A percentile compares a stretch with the other conserved stretches of the same genome.
Evolutionary conservation across 2,888 invertebrate genomes (phyloP).

Genomic region (Therioaphis trifolii): DNA sequence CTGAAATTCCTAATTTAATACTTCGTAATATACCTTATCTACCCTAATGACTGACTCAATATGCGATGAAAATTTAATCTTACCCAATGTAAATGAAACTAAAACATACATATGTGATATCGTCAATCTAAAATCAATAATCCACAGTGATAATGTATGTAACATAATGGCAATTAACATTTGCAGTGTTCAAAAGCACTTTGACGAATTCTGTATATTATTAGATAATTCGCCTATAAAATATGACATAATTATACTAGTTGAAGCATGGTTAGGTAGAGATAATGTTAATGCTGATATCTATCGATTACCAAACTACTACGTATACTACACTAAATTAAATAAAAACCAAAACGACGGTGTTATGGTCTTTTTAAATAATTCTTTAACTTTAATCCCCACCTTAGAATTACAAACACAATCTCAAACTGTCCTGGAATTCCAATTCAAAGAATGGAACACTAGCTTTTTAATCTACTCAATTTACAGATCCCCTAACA

Average conservation of each 20-base stretch:
- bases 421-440: neutral
- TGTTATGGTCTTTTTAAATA: neutral
- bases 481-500: neutral
- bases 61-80: neutral
- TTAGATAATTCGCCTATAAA: neutral
- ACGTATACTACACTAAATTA: neutral
- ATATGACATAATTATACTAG: neutral
- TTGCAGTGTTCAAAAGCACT: neutral
- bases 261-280: constrained; percentile 6
- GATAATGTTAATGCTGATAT: too few species aligned
- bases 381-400: neutral
- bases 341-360: neutral
- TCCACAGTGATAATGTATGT: neutral
- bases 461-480: neutral
- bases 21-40: neutral
- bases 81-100: constrained; percentile 2
- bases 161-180: neutral
- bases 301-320: neutral
- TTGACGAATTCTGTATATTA: neutral
- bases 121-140: neutral
- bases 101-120: neutral
- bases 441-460: neutral
- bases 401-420: neutral
- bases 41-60: neutral
- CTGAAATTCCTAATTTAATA: neutral